phyloP scores from a whole-genome alignment of 2,888 invertebrate species.

The Physocephala rufipes region DNA sequence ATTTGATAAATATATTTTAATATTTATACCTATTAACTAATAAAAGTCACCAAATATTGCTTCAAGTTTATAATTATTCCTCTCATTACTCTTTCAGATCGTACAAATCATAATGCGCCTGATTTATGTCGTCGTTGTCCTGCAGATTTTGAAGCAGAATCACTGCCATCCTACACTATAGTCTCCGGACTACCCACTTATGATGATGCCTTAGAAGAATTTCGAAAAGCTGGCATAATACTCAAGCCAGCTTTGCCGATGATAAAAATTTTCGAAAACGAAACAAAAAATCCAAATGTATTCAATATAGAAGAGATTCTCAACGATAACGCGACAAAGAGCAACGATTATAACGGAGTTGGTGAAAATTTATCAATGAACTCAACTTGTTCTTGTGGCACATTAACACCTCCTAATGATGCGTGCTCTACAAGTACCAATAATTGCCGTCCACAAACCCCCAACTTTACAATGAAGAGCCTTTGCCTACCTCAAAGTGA shows the following conservation, averaged over 20 bases:
- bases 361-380: constrained; percentile 54
- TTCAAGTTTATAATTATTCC: no score
- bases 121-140: constrained; percentile 63
- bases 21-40: no score
- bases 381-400: constrained; percentile 59
- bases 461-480: constrained; percentile 5
- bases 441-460: constrained; percentile 6
- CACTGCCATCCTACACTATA: constrained; percentile 72
- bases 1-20: no score
- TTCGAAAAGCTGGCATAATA: constrained; percentile 66
- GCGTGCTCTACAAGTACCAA: constrained; percentile 29
- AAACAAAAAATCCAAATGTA: constrained; percentile 45
- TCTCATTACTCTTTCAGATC: constrained; percentile 63
- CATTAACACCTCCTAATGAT: neutral
- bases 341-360: neutral
- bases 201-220: constrained; percentile 72
- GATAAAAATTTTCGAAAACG: constrained; percentile 61
- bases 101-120: constrained; percentile 59
- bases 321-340: constrained; percentile 35
- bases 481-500: constrained; percentile 3
- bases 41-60: no score
- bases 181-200: constrained; percentile 74
- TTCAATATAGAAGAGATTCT: constrained; percentile 43
- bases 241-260: constrained; percentile 59
- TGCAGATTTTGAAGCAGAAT: constrained; percentile 67